Base-by-base conservation (phyloP, 2,888 invertebrate species). In the Silvanus unidentatus region DNA sequence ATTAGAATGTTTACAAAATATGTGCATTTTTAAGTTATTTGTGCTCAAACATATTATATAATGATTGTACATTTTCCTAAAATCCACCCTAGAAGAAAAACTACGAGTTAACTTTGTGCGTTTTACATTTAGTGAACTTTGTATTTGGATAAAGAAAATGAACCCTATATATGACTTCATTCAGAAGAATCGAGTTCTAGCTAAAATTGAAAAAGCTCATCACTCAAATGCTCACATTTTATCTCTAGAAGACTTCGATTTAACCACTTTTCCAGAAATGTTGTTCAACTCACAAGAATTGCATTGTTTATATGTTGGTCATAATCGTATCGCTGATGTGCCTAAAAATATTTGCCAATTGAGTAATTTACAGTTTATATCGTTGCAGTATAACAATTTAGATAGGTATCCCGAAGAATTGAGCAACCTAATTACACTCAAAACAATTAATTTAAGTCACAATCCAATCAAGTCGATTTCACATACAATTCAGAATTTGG, bases 161-260 rank as follows among this genome's bases (percentile, higher is more conserved):
- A 81, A 81, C 74, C 76, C 75, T 60, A 75, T 84, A 60, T 77
- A 80, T 68, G 78, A 82, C 70, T 84, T 81, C 69, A 78, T 84
- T 60, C 81, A 81, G 69, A 77, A 79, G 69, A 80, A 82, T 65
- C 80, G 82, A 61, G 79, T 82, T 62, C 65, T 82, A 58, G 81
- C 82, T 29, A 75, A 80, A 55, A 80, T 84, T 58, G 84, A 84
- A 71, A 77, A 79, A 61, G 81, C 79, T 8, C 73, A 78, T 45
- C 70, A 70, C 27, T 78, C 77, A 59, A 80, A 78, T 65, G 75
- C 79, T 34, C 76, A 77, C 44, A 74, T 76, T 48, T 70, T 84
- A 52, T 78, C 77, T 69, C 69, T 84, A 45, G 81, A 82, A 53
- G 78, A 79, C 49, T 82, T 76, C 59, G 82, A 84, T 72, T 78